Evolutionary conservation across 1,140 invertebrate species (phyloP), one percentile per base, ranked within the genome.

Genomic region (Acromyrmex echinatior): DNA sequence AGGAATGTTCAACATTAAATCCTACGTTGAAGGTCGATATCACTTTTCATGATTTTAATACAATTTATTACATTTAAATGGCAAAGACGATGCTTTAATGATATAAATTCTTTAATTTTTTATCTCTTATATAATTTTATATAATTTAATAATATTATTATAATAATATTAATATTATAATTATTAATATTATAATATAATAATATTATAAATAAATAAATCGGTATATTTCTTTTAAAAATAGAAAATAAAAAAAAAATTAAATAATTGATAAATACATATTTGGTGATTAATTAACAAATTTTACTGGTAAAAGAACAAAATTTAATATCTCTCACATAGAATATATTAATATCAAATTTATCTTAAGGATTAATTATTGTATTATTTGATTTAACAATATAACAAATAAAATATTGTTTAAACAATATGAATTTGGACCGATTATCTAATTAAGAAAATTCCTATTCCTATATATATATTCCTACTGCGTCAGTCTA

Each of bases 371-470:
- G 3, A 49, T 68, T 35, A 73, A 79, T 51, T 86, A 78, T 35
- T 86, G 7, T 9, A 35, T 9, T 1, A 78, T 73, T 87, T 87
- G 86, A 78, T 78, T 18, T 71, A 74, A 21, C 35, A 12, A 35
- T 35, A 5, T 56, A 28, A 35, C 12, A 10, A 58, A 16, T 21
- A 16, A 58, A 25, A 62, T 21, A 66, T 49, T 78, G 25, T 63
- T 65, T 65, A 45, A 45, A 45, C 2, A 10, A 45, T 45, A 45
- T 0, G 7, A 45, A 45, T 45, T 45, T 12, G 9, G 10, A 45
- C 3, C 9, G 9, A 45, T 45, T 45, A 45, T 10, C 39, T 45
- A 45, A 45, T 45, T 45, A 45, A 45, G 39, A 45, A 0, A 45
- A 45, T 10, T 10, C 10, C 39, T 45, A 45, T 10, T 45, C 39